Conservation (phyloP, 2,113 vertebrate genomes). For the Corythaeola cristata region DNA sequence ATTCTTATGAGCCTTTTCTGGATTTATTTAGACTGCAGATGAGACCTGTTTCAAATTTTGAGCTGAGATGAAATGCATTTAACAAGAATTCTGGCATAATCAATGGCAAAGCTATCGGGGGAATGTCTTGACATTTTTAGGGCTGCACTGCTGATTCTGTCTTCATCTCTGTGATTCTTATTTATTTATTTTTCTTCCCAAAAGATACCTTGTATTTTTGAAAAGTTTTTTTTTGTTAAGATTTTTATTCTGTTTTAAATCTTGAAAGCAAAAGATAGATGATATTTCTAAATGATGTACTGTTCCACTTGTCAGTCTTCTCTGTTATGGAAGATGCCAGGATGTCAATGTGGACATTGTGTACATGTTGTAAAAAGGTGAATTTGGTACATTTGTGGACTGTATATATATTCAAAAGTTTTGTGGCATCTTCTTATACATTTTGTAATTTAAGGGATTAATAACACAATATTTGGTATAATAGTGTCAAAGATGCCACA, state of each 20-base stretch:
- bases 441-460: background rate
- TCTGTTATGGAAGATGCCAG: background rate
- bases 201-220: background rate
- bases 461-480: background rate
- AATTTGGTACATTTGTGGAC: background rate
- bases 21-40: background rate
- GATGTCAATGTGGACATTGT: background rate
- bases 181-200: background rate
- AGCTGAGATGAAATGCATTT: background rate
- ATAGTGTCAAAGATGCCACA: background rate
- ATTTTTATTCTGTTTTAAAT: background rate
- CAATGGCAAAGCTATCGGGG: background rate
- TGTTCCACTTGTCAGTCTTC: background rate
- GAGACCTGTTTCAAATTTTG: background rate
- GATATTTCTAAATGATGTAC: background rate
- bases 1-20: background rate
- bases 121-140: background rate
- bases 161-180: background rate
- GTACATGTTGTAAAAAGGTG: background rate
- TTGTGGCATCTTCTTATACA: background rate
- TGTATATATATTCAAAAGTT: background rate
- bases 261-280: background rate
- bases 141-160: background rate
- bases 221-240: background rate
- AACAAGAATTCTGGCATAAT: background rate